phyloP scores from a whole-genome alignment of 2,888 invertebrate genomes.

The Sarcophaga carnaria region DNA sequence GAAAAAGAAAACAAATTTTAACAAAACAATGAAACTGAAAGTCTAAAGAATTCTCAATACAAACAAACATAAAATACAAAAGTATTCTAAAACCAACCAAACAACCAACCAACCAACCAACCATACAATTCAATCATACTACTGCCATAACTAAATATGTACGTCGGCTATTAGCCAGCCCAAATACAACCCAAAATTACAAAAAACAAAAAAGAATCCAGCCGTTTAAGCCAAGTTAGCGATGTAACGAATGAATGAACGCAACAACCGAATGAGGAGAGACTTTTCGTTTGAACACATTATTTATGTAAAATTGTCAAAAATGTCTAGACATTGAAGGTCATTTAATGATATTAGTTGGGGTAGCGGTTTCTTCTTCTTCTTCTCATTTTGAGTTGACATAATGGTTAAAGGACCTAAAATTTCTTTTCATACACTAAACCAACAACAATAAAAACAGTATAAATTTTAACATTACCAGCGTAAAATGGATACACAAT shows the following conservation, averaged over 20 bases:
- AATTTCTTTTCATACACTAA: neutral
- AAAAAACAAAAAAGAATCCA: neutral
- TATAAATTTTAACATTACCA: neutral
- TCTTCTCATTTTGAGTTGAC: neutral
- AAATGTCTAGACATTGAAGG: constrained; percentile 69
- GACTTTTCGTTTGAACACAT: constrained; percentile 62
- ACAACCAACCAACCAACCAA: too few species aligned
- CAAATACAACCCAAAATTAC: neutral
- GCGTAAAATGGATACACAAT: too few species aligned
- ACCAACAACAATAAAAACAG: neutral
- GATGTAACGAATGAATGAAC: neutral
- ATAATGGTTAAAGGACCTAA: neutral
- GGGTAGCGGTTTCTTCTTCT: neutral
- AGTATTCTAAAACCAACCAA: neutral
- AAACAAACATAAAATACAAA: constrained; percentile 1
- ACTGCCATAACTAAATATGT: neutral
- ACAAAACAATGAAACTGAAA: neutral
- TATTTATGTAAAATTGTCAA: constrained; percentile 69
- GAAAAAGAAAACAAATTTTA: too few species aligned
- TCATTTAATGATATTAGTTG: constrained; percentile 58
- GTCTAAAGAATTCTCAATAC: neutral
- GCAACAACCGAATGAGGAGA: constrained; percentile 34
- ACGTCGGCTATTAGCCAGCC: neutral
- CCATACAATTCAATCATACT: neutral
- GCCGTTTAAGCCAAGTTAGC: neutral